phyloP scores from a whole-genome alignment of 2,888 invertebrate genomes.

The Hoplodrina ambigua region DNA sequence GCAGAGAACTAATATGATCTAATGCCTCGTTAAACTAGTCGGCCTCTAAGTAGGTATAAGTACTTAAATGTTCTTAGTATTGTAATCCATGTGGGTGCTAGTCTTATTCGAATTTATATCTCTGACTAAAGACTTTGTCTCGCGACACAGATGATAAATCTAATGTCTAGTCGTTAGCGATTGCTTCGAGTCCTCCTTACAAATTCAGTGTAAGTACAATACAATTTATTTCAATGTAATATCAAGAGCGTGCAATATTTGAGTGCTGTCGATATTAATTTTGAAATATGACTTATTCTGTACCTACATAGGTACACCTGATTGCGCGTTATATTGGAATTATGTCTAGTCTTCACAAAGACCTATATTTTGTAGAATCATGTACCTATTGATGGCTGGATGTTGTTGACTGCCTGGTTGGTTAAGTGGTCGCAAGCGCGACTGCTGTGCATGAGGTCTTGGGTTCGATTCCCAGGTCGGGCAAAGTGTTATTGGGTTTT shows the following conservation, averaged over 20 bases:
- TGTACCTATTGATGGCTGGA: no score
- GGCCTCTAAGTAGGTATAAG: background rate
- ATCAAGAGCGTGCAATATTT: conserved; percentile 7
- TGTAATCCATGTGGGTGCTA: conserved; percentile 21
- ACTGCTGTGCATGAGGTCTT: no score
- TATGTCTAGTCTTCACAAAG: background rate
- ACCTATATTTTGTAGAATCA: no score
- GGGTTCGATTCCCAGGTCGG: no score
- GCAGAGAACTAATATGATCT: no score
- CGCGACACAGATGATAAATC: conserved; percentile 26
- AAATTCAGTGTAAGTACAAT: background rate
- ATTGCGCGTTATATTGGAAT: background rate
- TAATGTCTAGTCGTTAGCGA: conserved; percentile 16
- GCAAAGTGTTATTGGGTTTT: no score
- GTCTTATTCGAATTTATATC: conserved; percentile 43
- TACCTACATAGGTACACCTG: no score
- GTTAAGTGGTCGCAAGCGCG: no score
- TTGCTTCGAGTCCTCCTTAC: conserved; percentile 9
- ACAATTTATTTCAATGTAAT: conserved; percentile 28
- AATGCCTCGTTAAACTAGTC: conserved; percentile 5
- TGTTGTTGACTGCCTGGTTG: no score
- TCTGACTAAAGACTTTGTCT: conserved; percentile 30
- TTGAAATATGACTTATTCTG: background rate
- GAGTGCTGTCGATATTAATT: conserved; percentile 13
- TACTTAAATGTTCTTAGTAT: background rate